Percentiles rank a stretch among this genome's conserved stretches.
phyloP scores from a whole-genome alignment of 1,140 invertebrate species.

The Nylanderia fulva region DNA sequence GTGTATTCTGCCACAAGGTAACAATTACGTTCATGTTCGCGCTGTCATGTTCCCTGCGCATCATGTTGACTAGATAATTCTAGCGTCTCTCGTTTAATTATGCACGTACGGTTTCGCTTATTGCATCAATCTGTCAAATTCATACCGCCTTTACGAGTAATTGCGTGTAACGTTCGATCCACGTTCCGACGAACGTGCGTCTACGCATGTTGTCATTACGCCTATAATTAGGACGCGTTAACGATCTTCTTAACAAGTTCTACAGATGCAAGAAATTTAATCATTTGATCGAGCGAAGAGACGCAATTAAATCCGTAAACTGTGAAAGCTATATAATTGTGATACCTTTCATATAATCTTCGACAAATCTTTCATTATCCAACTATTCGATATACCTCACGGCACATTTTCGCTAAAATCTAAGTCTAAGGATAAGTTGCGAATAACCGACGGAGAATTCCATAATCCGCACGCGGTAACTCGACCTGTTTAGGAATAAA shows the following conservation, averaged over 20 bases:
- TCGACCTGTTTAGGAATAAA: constrained; percentile 65
- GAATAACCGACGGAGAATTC: constrained; percentile 38
- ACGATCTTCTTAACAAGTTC: constrained; percentile 13
- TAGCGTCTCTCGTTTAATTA: constrained; percentile 76
- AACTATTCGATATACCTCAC: neutral
- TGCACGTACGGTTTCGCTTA: constrained; percentile 65
- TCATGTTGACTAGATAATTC: constrained; percentile 66
- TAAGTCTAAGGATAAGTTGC: constrained; percentile 5
- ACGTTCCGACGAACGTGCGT: neutral
- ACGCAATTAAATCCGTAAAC: neutral
- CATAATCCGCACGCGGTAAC: constrained; percentile 52
- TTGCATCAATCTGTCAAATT: constrained; percentile 54
- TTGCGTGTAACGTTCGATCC: constrained; percentile 61
- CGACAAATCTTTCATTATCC: neutral
- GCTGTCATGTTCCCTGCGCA: constrained; percentile 54
- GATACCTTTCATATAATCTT: neutral
- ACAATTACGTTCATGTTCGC: constrained; percentile 45
- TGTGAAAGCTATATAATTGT: neutral
- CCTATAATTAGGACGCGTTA: constrained; percentile 1
- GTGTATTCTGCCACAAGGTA: constrained; percentile 15
- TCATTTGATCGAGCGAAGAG: neutral
- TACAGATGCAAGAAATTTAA: constrained; percentile 12
- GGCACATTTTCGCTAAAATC: neutral
- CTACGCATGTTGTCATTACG: neutral
- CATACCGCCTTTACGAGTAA: constrained; percentile 32